Conservation (phyloP, 1,140 invertebrate genomes). For the Argopecten irradians region DNA sequence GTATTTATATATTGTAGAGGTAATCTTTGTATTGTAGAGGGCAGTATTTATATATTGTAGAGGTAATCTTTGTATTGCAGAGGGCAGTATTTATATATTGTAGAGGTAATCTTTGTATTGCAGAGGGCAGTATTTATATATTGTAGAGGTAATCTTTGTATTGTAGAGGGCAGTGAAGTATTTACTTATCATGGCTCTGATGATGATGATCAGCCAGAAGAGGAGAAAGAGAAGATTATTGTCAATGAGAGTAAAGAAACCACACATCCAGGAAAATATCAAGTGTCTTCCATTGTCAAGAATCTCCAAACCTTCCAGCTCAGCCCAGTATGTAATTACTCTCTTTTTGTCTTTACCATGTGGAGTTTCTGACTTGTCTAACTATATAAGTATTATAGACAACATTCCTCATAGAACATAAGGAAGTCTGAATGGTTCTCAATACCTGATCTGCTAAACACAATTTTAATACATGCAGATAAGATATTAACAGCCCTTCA, state of each 20-base stretch:
- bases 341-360: no score
- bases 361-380: no score
- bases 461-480: no score
- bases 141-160: not conserved
- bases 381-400: no score
- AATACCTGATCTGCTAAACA: no score
- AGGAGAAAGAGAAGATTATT: constrained; percentile 28
- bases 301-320: not conserved
- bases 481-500: no score
- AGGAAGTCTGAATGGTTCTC: no score
- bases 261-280: not conserved
- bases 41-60: not conserved
- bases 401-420: no score
- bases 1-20: not conserved
- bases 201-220: constrained; percentile 32
- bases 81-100: not conserved
- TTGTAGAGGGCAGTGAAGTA: constrained; percentile 53
- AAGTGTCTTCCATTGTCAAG: constrained; percentile 8
- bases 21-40: not conserved
- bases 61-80: not conserved
- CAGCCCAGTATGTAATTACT: not conserved
- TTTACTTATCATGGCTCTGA: constrained; percentile 57
- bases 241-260: constrained; percentile 31
- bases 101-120: not conserved
- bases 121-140: not conserved